Evolutionary conservation across 2,888 invertebrate genomes (phyloP).

Genomic region (Apodemia duryi): DNA sequence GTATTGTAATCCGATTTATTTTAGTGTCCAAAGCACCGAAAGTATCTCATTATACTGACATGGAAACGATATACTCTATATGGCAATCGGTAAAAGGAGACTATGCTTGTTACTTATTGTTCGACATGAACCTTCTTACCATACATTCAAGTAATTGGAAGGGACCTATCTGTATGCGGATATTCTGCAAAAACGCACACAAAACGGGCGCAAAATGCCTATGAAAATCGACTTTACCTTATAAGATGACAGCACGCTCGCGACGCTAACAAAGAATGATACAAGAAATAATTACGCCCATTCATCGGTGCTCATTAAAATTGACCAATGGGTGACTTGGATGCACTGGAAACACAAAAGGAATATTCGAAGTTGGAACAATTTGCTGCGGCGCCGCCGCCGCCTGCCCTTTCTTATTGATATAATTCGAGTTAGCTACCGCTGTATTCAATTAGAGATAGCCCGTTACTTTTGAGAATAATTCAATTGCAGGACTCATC

Average conservation of each 20-base stretch:
- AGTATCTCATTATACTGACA: slow-evolving; percentile 54
- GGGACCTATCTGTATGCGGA: slow-evolving; percentile 50
- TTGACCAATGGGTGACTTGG: slow-evolving; percentile 59
- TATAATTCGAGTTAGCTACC: slow-evolving; percentile 59
- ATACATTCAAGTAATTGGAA: slow-evolving; percentile 54
- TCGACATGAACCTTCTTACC: slow-evolving; percentile 40
- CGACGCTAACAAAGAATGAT: slow-evolving; percentile 65
- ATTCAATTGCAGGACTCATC: slow-evolving; percentile 46
- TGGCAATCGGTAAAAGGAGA: slow-evolving; percentile 42
- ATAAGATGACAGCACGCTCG: slow-evolving; percentile 61
- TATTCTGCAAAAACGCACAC: slow-evolving; percentile 61
- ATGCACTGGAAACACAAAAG: slow-evolving; percentile 52
- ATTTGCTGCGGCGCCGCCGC: slow-evolving; percentile 70
- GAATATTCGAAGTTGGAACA: slow-evolving; percentile 54
- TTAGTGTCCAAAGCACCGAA: slow-evolving; percentile 24
- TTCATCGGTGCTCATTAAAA: slow-evolving; percentile 74
- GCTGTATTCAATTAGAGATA: slow-evolving; percentile 61
- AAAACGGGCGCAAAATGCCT: slow-evolving; percentile 48
- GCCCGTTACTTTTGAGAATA: slow-evolving; percentile 50
- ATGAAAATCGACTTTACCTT: slow-evolving; percentile 43
- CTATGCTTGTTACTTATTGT: slow-evolving; percentile 54
- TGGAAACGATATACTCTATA: slow-evolving; percentile 48
- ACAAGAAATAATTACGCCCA: slow-evolving; percentile 77
- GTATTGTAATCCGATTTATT: slow-evolving; percentile 17
- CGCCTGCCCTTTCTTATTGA: slow-evolving; percentile 62